phyloP scores from a whole-genome alignment of 2,113 vertebrate genomes.

The Gobio gobio region DNA sequence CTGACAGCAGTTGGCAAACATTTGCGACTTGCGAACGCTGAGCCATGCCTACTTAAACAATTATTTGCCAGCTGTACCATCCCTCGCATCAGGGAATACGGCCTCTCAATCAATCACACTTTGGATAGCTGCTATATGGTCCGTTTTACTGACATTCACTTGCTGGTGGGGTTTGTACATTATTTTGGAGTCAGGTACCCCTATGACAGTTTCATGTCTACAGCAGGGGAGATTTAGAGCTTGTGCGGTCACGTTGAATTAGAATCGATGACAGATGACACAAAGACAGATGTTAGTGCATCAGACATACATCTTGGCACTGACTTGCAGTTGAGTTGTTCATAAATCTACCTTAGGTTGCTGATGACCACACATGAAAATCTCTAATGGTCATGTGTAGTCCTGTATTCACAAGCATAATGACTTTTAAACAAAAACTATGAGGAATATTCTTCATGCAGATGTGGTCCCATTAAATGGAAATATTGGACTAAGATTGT shows the following conservation, averaged over 20 bases:
- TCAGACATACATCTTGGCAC: slow-evolving; percentile 23
- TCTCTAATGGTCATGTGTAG: neutral
- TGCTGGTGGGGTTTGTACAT: slow-evolving; percentile 10
- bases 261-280: slow-evolving; percentile 40
- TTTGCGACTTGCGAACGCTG: slow-evolving; percentile 13
- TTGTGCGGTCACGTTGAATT: neutral
- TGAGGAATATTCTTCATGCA: neutral
- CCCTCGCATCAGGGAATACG: slow-evolving; percentile 22
- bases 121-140: slow-evolving; percentile 40
- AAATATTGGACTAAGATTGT: neutral
- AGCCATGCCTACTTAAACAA: slow-evolving; percentile 40
- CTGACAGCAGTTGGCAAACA: slow-evolving; percentile 29
- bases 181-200: slow-evolving; percentile 41
- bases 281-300: slow-evolving; percentile 15
- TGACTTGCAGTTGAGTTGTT: slow-evolving; percentile 7
- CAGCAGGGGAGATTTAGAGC: slow-evolving; percentile 21
- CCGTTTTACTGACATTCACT: slow-evolving; percentile 11
- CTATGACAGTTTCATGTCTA: slow-evolving; percentile 35
- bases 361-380: slow-evolving; percentile 22
- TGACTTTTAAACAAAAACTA: neutral
- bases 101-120: slow-evolving; percentile 26
- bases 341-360: slow-evolving; percentile 31
- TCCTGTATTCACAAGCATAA: neutral
- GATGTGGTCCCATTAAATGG: neutral
- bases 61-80: slow-evolving; percentile 33